Evolutionary conservation across 2,888 invertebrate genomes (phyloP), one percentile per base, ranked within the genome.

Genomic region (Sarcophaga rosellei): DNA sequence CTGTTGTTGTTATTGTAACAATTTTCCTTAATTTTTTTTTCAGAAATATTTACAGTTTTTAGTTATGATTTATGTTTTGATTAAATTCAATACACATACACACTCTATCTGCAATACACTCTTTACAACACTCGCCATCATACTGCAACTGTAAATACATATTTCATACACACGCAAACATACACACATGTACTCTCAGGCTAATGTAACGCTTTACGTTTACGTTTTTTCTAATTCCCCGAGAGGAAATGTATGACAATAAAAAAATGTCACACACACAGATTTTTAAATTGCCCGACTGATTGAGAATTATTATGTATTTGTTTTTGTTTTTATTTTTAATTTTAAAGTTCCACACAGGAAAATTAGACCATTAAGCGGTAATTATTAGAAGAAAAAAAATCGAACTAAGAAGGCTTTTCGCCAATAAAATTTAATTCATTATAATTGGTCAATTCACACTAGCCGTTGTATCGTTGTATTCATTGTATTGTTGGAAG

Each of bases 61-160:
- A 45, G 15, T 80, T 44, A 79, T 85, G 87, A 88, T 87, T 81
- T 84, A 87, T 88, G 68, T 65, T 72, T 78, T 57, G 74, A 81
- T 87, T 79, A 66, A 66, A 70, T 23, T 4, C 15, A 23, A 66
- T 45, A 35, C 35, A 10, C 35, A 35, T 25, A 35, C 35, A 35
- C 35, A 35, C 35, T 1, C 35, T 10, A 10, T 35, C 8, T 35
- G 10, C 35, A 35, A 10, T 10, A 10, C 35, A 35, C 35, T 35
- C 0, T 10, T 35, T 10, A 35, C 35, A 35, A 10, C 2, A 35
- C 3, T 35, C 35, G 35, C 35, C 35, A 35, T 35, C 35, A 35
- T 53, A 17, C 5, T 53, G 17, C 15, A 53, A 53, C 12, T 53
- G 17, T 53, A 5, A 15, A 53, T 53, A n/a, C n/a, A n/a, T n/a